A percentile compares a stretch with the other conserved stretches of the same genome.
Conservation (phyloP, 2,113 vertebrate genomes). For the Sphaerodactylus townsendi region DNA sequence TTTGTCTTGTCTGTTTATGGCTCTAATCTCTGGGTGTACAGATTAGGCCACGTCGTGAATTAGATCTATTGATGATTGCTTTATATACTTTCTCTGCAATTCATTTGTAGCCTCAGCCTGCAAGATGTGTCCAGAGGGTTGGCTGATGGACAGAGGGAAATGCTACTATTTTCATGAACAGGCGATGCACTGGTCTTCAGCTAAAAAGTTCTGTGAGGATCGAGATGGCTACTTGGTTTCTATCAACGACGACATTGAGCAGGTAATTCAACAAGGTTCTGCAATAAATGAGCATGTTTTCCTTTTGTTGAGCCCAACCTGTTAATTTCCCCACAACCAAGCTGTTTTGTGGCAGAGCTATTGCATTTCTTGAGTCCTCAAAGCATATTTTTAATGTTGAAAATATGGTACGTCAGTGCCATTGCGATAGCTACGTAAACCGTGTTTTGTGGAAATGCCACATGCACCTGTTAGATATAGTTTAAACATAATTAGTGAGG, state of each 20-base stretch:
- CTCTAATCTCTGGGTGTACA: too few relatives aligned
- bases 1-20: too few relatives aligned
- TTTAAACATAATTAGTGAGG: not conserved
- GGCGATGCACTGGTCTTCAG: not conserved
- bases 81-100: not conserved
- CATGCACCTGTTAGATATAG: not conserved
- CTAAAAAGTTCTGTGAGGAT: not conserved
- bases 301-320: not conserved
- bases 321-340: not conserved
- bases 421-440: not conserved
- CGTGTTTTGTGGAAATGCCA: not conserved
- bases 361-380: not conserved
- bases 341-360: not conserved
- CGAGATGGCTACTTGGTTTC: not conserved
- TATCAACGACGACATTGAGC: not conserved
- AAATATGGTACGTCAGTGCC: not conserved
- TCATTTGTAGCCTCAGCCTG: conserved; percentile 4
- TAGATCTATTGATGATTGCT: too few relatives aligned
- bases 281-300: not conserved
- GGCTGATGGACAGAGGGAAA: not conserved
- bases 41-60: too few relatives aligned
- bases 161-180: conserved; percentile 8
- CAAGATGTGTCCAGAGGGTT: conserved; percentile 1
- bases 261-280: not conserved
- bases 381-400: not conserved